phyloP scores from a whole-genome alignment of 2,888 invertebrate genomes.

The Drosophila glabriapex region DNA sequence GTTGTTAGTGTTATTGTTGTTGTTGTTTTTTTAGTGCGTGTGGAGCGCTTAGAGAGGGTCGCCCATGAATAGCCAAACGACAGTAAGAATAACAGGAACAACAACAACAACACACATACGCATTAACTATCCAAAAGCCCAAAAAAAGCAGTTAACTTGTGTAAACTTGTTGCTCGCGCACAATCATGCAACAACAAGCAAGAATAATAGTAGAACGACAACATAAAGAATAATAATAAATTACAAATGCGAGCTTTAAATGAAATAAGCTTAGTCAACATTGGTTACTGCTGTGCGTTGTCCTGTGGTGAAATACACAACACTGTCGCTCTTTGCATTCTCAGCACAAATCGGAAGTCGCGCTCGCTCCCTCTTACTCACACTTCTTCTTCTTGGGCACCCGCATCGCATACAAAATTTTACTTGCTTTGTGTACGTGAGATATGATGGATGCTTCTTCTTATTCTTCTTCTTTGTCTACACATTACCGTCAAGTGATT shows the following conservation, averaged over 20 bases:
- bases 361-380: constrained; percentile 11
- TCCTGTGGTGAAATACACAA: constrained; percentile 43
- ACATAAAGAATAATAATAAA: constrained; percentile 27
- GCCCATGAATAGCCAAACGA: constrained; percentile 61
- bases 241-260: constrained; percentile 24
- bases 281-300: constrained; percentile 21
- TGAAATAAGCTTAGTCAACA: constrained; percentile 11
- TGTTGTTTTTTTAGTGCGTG: constrained; percentile 41
- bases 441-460: constrained; percentile 52
- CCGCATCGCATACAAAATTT: constrained; percentile 60
- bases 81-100: constrained; percentile 11
- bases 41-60: constrained; percentile 32
- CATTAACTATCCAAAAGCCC: constrained; percentile 28
- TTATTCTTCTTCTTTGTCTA: constrained; percentile 10
- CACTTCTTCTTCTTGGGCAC: constrained; percentile 17
- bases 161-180: constrained; percentile 62
- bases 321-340: constrained; percentile 8
- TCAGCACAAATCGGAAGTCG: constrained; percentile 38
- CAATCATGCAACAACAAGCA: constrained; percentile 17
- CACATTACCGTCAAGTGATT: constrained; percentile 39
- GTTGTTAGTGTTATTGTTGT: constrained; percentile 14
- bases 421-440: constrained; percentile 46
- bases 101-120: constrained; percentile 12
- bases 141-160: constrained; percentile 39
- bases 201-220: constrained; percentile 8